phyloP scores from a whole-genome alignment of 2,888 invertebrate species.

The Drosophila paucipuncta region DNA sequence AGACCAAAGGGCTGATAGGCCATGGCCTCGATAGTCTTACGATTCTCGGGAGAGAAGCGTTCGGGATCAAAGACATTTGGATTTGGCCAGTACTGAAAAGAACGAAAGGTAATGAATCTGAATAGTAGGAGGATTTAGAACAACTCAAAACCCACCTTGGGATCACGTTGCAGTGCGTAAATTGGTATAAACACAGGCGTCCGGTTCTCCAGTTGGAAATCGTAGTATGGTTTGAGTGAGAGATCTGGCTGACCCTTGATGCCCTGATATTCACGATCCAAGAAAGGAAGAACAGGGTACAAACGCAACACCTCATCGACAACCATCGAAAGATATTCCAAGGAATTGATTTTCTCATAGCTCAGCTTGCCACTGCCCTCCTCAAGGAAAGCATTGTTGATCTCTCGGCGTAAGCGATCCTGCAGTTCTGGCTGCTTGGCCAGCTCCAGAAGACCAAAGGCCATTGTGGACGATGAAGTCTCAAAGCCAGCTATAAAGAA shows the following conservation, averaged over 20 bases:
- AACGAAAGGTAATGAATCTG: neutral
- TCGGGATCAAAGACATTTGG: slow-evolving; percentile 84
- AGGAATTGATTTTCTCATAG: slow-evolving; percentile 84
- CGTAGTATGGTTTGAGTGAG: slow-evolving; percentile 79
- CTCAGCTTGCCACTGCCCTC: slow-evolving; percentile 82
- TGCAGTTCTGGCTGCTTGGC: slow-evolving; percentile 85
- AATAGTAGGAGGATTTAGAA: too few species aligned
- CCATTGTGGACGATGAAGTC: slow-evolving; percentile 85
- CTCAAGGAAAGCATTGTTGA: slow-evolving; percentile 80
- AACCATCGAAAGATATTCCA: slow-evolving; percentile 86
- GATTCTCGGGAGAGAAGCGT: slow-evolving; percentile 81
- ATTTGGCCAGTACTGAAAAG: slow-evolving; percentile 80
- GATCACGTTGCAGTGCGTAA: slow-evolving; percentile 83
- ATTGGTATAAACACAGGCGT: slow-evolving; percentile 83
- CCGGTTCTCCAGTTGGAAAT: slow-evolving; percentile 75
- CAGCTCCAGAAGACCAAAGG: slow-evolving; percentile 85
- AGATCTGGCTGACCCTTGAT: slow-evolving; percentile 56
- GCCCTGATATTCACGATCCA: slow-evolving; percentile 82
- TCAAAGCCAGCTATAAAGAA: slow-evolving; percentile 85
- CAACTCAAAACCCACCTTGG: slow-evolving; percentile 68
- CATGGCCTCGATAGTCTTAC: slow-evolving; percentile 69
- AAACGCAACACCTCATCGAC: slow-evolving; percentile 83
- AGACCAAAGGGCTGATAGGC: slow-evolving; percentile 82
- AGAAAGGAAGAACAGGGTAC: slow-evolving; percentile 84
- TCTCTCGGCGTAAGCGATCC: slow-evolving; percentile 84